Base-by-base conservation (phyloP, 2,888 invertebrate genomes). In the Netelia fuscicornis region DNA sequence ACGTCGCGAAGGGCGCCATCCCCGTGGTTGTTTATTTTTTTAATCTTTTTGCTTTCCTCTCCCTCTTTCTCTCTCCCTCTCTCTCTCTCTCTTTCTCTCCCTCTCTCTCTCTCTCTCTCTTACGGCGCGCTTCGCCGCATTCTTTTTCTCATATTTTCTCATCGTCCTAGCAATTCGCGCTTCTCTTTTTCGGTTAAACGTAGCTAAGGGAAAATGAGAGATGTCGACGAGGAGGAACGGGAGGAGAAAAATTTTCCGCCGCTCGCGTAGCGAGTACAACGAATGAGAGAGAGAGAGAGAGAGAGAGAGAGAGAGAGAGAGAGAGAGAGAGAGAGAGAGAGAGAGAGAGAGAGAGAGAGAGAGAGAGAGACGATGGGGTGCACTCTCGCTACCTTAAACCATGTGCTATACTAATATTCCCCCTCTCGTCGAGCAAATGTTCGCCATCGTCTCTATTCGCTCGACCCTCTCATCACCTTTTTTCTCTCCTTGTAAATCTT, bases 121-220 rank as follows among this genome's bases (percentile, higher is more conserved):
- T 54, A 17, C 2, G 52, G n/a, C 60, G 44, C 10, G 70, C 5
- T 6, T 37, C 37, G 37, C 37, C 6, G 6, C 37, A 37, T 37
- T 67, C 58, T 85, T 88, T 86, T 85, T 75, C 58, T 70, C 80
- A 60, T 77, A 77, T 85, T 85, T 79, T 76, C 78, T 75, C 76
- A 54, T 75, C 82, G 70, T 58, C 37, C 6, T 37, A 37, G 37
- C 54, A 23, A 25, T 52, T 83, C 83, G 74, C 52, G 79, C 76
- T 81, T 80, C 76, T 76, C 71, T 82, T 86, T 80, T 79, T 81
- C 76, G 68, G 76, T 67, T 83, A 86, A 86, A 83, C 81, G 83
- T 60, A 85, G 70, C 87, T 86, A 83, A 84, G 86, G 83, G 87
- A 67, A 56, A 56, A 56, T 79, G 86, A 80, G 80, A 65, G 74